Base-by-base conservation (phyloP, 2,113 vertebrate species). In the Phainopepla nitens region DNA sequence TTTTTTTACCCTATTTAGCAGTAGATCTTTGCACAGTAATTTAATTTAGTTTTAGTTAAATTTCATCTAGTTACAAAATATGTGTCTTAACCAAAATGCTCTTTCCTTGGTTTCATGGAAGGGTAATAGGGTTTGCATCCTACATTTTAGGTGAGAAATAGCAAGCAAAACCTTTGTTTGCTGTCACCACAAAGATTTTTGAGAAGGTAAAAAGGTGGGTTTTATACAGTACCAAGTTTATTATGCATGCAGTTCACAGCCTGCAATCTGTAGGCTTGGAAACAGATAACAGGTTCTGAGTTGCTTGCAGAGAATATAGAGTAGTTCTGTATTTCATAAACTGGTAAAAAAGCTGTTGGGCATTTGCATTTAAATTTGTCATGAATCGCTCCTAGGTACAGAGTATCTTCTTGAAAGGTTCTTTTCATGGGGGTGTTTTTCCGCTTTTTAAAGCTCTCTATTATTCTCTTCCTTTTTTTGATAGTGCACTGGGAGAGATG, bases 281-380 rank as follows among this genome's bases (percentile, higher is more conserved):
- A 85, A 76, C 56, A 80, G 91, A 53, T 95, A 94, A 73, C 77
- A 80, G 78, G 47, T 93, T 91, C 54, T 19, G 54, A 95, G 54
- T 60, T 90, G 57, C 72, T 88, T 94, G 81, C 49, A 73, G 93
- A 70, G 78, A 93, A 90, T 88, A 62, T 45, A 66, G 82, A 94
- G 33, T 65, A 70, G 54, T 56, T 89, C 53, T 73, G 24, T 82
- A 65, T 87, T 94, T 93, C 84, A 65, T 80, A 47, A 84, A 84
- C 53, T 50, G 82, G 14, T 82, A 60, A 64, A 94, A 92, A 92
- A 45, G 57, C 82, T 80, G 42, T 65, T 90, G 87, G 84, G 76
- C 31, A 73, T 95, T 92, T 94, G 70, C 84, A 94, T 95, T 95
- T 93, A 85, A 82, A 93, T 94, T 90, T 96, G 82, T 76, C 77